phyloP scores from a whole-genome alignment of 2,113 vertebrate genomes.

The Paramisgurnus dabryanus region DNA sequence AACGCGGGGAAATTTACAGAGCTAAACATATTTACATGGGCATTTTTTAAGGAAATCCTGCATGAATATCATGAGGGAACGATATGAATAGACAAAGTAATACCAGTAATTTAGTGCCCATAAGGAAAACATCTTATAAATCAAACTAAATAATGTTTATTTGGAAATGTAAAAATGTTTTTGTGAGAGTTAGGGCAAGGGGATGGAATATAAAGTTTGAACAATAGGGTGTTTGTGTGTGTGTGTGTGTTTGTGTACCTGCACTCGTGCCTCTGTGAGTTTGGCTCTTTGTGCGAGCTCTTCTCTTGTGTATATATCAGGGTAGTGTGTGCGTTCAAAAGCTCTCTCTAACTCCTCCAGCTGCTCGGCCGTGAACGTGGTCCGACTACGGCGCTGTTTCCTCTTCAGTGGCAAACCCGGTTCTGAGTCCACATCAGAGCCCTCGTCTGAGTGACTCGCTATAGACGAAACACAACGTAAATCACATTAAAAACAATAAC shows the following conservation, averaged over 20 bases:
- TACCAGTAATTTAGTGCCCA: too few species aligned
- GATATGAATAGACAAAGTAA: too few species aligned
- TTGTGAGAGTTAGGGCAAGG: too few species aligned
- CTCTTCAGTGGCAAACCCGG: constrained; percentile 94
- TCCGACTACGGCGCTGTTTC: constrained; percentile 95
- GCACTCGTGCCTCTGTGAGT: constrained; percentile 95
- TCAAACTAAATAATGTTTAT: too few species aligned
- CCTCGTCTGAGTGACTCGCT: constrained; percentile 95
- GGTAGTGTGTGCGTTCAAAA: constrained; percentile 97
- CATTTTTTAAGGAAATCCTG: too few species aligned
- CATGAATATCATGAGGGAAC: too few species aligned
- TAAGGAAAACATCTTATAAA: too few species aligned
- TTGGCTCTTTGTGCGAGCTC: constrained; percentile 96
- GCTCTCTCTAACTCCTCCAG: constrained; percentile 96
- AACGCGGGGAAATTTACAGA: constrained; percentile 14
- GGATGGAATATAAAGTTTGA: not conserved
- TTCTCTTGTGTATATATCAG: constrained; percentile 97
- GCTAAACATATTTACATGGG: not conserved
- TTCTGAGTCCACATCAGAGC: constrained; percentile 96
- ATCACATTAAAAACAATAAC: not conserved
- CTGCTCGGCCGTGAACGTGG: constrained; percentile 96
- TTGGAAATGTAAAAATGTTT: too few species aligned
- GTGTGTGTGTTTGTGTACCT: constrained; percentile 75
- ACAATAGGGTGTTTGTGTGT: not conserved
- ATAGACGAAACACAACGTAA: constrained; percentile 41